Base-by-base conservation (phyloP, 2,888 invertebrate species). In the Muschampia plurimacula region DNA sequence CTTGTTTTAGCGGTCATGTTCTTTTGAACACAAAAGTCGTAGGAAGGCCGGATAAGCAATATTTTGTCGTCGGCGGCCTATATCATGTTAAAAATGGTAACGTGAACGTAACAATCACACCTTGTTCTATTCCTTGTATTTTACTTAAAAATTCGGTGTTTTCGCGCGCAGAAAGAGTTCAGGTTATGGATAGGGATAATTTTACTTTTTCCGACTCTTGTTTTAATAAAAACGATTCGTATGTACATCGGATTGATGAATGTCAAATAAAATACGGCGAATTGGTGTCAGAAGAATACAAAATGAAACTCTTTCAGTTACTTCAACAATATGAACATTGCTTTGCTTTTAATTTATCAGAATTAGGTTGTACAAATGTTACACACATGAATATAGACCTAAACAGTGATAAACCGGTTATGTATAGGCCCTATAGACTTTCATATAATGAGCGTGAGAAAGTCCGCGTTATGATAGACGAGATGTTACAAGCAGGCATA, bases 341-440 rank as follows among this genome's bases (percentile, higher is more conserved):
- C 12, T 59, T 59, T 36, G 59, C 59, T 32, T 32, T 13, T 13
- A 13, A 59, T 59, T 2, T 36, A 13, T 22, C 28, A 13, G 59
- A 59, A 36, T 32, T 59, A 59, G 59, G 59, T 12, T 59, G 59
- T 59, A 59, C 59, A 36, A 10, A 36, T 59, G 28, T 59, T 13
- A 59, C 36, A 13, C 6, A 59, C 0, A 59, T 59, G 59, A 32
- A 59, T 0, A 59, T 59, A n/a, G 32, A 36, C 0, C 3, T 36
- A 7, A 32, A 13, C 2, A 59, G 13, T 13, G 32, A 59, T 59
- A 7, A 32, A 32, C 59, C 59, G 12, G 32, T 59, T 7, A 2
- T 32, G 0, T 32, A 32, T 13, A 32, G 32, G 13, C 59, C 59
- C 1, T 59, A 59, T 59, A 4, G 59, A 2, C 32, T 59, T 2